phyloP scores from a whole-genome alignment of 2,888 invertebrate genomes.

The Ectemnius continuus region DNA sequence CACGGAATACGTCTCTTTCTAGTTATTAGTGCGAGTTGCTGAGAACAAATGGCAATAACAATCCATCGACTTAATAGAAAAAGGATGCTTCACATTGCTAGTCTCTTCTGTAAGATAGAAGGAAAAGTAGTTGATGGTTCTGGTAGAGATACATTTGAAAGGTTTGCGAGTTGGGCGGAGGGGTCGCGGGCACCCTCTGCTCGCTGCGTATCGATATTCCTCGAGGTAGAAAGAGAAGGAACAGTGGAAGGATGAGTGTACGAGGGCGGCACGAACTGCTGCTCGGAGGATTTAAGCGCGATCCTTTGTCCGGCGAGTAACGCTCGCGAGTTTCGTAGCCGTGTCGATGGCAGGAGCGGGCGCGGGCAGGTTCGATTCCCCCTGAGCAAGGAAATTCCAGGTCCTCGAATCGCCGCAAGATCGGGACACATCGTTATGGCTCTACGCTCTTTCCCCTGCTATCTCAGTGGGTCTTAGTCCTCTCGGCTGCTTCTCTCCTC shows the following conservation, averaged over 20 bases:
- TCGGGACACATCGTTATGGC: conserved; percentile 75
- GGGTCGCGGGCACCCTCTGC: background rate
- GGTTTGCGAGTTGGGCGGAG: background rate
- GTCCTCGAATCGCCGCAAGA: conserved; percentile 70
- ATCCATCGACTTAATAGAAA: conserved; percentile 1
- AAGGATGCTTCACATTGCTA: background rate
- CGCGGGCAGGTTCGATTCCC: conserved; percentile 35
- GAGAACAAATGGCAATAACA: background rate
- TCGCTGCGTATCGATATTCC: conserved; percentile 29
- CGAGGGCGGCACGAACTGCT: conserved; percentile 28
- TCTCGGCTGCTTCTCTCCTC: background rate
- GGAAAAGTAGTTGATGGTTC: background rate
- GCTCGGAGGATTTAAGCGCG: conserved; percentile 53
- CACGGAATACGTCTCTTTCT: too few relatives aligned
- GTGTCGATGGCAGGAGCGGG: conserved; percentile 42
- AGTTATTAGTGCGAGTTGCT: background rate
- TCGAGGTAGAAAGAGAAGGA: conserved; percentile 20
- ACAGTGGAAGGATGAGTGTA: background rate
- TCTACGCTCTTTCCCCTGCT: conserved; percentile 56
- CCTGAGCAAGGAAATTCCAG: conserved; percentile 68
- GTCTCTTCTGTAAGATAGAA: background rate
- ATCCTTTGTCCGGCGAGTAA: conserved; percentile 60
- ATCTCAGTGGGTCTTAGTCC: conserved; percentile 21
- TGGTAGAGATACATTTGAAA: conserved; percentile 3
- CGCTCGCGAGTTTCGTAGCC: conserved; percentile 55